A percentile compares a stretch with the other conserved stretches of the same genome.
Evolutionary conservation across 1,140 invertebrate species (phyloP).

Genomic region (Ooceraea biroi): DNA sequence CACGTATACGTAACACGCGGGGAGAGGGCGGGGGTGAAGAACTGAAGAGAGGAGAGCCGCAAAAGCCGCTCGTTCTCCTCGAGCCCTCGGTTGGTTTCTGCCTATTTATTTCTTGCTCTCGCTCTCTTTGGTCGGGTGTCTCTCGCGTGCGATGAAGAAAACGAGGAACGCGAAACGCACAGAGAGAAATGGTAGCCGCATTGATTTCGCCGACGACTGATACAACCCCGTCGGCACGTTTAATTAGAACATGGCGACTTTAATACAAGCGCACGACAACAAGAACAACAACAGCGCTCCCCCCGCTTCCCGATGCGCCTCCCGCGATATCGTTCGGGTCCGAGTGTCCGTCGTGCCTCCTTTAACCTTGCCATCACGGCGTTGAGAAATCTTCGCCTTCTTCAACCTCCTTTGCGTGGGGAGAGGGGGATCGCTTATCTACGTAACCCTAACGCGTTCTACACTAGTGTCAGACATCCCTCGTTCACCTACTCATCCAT

Average conservation of each 20-base stretch:
- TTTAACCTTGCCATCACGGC: neutral
- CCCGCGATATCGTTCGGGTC: constrained; percentile 3
- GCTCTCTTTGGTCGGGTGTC: neutral
- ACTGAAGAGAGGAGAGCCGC: constrained; percentile 12
- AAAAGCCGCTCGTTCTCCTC: neutral
- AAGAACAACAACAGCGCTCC: constrained; percentile 85
- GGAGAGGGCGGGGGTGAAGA: neutral
- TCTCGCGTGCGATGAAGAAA: constrained; percentile 9
- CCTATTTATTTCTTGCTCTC: constrained; percentile 16
- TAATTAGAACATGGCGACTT: constrained; percentile 86
- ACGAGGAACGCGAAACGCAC: constrained; percentile 23
- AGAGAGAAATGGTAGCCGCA: constrained; percentile 73
- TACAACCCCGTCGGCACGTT: constrained; percentile 85
- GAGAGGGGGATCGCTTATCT: constrained; percentile 76
- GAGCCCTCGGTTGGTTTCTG: constrained; percentile 16
- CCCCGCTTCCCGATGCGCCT: constrained; percentile 65
- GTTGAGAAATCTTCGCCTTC: constrained; percentile 7
- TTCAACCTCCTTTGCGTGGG: constrained; percentile 39
- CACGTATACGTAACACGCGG: neutral
- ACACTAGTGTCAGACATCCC: constrained; percentile 75
- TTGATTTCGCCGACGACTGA: constrained; percentile 85
- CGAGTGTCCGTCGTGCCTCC: neutral
- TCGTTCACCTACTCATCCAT: constrained; percentile 66
- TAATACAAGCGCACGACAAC: constrained; percentile 86
- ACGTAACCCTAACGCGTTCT: constrained; percentile 78